phyloP scores from a whole-genome alignment of 2,113 vertebrate genomes.

The Cavia porcellus region DNA sequence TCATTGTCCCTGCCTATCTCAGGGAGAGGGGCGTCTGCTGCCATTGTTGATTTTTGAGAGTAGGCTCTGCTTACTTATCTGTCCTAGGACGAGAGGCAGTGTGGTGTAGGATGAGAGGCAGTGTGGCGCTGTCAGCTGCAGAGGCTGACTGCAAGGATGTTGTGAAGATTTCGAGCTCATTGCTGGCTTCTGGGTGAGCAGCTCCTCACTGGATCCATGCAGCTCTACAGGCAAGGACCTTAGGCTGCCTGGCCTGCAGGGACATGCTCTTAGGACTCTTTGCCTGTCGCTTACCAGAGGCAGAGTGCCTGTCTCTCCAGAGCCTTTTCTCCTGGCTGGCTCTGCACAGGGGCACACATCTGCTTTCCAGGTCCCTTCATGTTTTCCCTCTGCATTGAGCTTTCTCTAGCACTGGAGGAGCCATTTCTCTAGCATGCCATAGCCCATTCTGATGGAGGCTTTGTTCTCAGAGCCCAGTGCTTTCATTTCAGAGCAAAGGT shows the following conservation, averaged over 20 bases:
- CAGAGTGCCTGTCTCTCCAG: neutral
- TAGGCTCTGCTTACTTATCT: conserved; percentile 87
- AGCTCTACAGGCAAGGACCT: conserved; percentile 64
- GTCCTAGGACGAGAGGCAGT: conserved; percentile 76
- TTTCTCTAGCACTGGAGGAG: neutral
- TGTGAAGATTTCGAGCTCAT: conserved; percentile 83
- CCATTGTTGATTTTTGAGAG: conserved; percentile 87
- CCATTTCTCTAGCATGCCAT: neutral
- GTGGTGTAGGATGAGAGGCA: conserved; percentile 66
- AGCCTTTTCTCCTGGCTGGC: neutral
- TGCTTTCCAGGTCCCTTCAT: neutral
- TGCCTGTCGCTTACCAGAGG: neutral
- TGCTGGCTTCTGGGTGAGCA: conserved; percentile 64
- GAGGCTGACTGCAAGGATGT: conserved; percentile 78
- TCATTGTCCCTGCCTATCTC: conserved; percentile 66
- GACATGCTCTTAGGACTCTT: neutral
- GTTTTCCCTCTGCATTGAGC: neutral
- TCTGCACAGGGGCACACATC: neutral
- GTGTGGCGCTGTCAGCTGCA: conserved; percentile 54
- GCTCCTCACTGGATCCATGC: conserved; percentile 49
- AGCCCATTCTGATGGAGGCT: neutral
- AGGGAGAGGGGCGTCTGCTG: conserved; percentile 82
- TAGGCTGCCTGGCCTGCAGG: neutral
- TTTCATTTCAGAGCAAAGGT: conserved; percentile 35
- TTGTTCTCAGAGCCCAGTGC: neutral